Evolutionary conservation across 2,113 vertebrate species (phyloP).

Genomic region (Typhlomys cinereus): DNA sequence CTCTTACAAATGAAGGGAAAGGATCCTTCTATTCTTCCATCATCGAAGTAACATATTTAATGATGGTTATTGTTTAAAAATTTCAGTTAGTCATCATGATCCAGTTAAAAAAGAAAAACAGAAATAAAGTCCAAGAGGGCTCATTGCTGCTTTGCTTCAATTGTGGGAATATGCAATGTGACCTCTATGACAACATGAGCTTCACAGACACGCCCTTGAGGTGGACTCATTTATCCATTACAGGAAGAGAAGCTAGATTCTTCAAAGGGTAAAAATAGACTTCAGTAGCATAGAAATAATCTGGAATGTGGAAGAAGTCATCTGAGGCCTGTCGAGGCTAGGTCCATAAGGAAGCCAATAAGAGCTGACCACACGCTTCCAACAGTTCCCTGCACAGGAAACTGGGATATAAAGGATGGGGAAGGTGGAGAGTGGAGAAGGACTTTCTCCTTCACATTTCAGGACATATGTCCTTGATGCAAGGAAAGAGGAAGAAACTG

Average conservation of each 20-base stretch:
- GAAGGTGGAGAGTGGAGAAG: neutral
- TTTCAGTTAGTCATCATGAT: neutral
- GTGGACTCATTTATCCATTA: neutral
- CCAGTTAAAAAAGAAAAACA: neutral
- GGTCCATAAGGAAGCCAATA: neutral
- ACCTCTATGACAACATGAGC: neutral
- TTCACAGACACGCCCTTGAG: neutral
- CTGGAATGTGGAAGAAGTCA: neutral
- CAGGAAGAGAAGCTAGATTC: neutral
- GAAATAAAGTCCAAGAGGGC: neutral
- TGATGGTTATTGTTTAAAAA: slow-evolving; percentile 1
- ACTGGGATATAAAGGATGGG: neutral
- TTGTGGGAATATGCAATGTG: neutral
- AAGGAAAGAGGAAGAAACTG: neutral
- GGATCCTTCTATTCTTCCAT: neutral
- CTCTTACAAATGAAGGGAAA: neutral
- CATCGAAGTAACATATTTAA: neutral
- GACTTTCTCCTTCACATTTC: neutral
- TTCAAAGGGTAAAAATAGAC: neutral
- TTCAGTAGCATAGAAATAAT: neutral
- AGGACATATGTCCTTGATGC: neutral
- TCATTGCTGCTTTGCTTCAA: neutral
- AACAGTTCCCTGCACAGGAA: neutral
- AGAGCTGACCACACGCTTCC: neutral
- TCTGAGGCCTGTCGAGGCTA: neutral